Percentiles rank a stretch among this genome's conserved stretches.
These are phyloP conservation scores for Uria lomvia DNA, from an alignment of 2,113 vertebrate species.

Conservation along the genomic window DNA sequence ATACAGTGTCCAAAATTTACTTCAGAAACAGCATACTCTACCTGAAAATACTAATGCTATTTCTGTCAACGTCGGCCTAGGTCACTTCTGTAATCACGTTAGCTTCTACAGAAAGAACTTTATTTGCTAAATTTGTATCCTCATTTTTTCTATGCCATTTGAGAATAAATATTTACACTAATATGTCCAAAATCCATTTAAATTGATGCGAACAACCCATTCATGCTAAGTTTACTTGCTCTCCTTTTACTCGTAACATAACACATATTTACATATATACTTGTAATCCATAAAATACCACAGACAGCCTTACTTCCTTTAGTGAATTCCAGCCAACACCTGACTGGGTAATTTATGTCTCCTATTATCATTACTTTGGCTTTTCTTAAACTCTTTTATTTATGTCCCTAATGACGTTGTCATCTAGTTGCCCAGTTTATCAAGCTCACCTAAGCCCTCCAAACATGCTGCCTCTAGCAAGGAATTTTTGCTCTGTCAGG, in stretches of 20 bases:
- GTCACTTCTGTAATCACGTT: neutral
- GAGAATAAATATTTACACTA: neutral
- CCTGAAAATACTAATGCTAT: neutral
- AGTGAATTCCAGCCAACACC: neutral
- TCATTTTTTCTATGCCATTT: fast-evolving
- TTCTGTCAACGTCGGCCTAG: neutral
- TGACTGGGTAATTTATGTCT: neutral
- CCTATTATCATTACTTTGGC: neutral
- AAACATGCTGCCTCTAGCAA: neutral
- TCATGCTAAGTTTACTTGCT: neutral
- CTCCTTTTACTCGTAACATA: neutral
- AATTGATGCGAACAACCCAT: neutral
- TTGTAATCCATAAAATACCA: neutral
- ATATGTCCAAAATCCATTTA: neutral
- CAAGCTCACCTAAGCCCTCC: neutral
- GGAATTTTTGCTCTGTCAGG: neutral
- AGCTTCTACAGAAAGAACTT: neutral
- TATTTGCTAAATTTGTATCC: neutral
- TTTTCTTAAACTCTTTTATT: neutral
- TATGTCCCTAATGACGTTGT: neutral
- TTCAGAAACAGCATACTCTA: neutral
- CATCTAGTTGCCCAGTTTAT: neutral
- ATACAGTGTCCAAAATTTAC: neutral
- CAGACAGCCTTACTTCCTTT: neutral
- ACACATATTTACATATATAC: neutral